Evolutionary conservation across 2,113 vertebrate species (phyloP), one percentile per base, ranked within the genome.

Genomic region (Pitta sordida): DNA sequence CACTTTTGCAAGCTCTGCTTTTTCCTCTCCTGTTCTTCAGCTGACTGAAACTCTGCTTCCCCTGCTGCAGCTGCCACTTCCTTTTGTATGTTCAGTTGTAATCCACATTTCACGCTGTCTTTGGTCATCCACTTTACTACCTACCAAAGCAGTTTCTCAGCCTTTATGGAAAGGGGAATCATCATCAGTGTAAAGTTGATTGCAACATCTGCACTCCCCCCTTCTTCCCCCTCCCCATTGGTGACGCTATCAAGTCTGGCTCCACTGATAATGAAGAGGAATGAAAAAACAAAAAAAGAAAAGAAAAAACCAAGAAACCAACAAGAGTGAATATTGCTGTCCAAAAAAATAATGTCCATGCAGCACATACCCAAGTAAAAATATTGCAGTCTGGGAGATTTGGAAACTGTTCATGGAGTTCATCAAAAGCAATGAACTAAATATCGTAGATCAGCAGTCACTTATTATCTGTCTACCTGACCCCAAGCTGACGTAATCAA

Each of bases 191-290:
- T 74, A 39, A 64, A 73, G 48, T 16, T 74, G 81, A 67, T 86
- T 88, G 70, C 46, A 68, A 27, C 39, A 52, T 46, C 63, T 77
- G 34, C 36, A 24, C 63, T 67, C 39, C 36, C 11, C 34, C 11
- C 16, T 62, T 44, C 20, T 44, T 59, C 71, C 46, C 39, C 56
- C 55, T 95, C 68, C 36, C 19, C 58, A 27, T 23, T 1, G 0
- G 46, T 84, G 91, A 83, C 83, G 85, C 74, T 36, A n/a, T 86
- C 75, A 79, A 55, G 51, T 88, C 74, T 95, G 91, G 64, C 46
- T 91, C 24, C 62, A 43, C 59, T 90, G 85, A 84, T 85, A 94
- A 76, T 7, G 9, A 62, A 53, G 24, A 18, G 41, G 41, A 77
- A 46, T 7, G 21, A 46, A 46, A 37, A 52, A 17, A 46, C 19